Base-by-base conservation (phyloP, 1,140 invertebrate genomes). In the Ips typographus region DNA sequence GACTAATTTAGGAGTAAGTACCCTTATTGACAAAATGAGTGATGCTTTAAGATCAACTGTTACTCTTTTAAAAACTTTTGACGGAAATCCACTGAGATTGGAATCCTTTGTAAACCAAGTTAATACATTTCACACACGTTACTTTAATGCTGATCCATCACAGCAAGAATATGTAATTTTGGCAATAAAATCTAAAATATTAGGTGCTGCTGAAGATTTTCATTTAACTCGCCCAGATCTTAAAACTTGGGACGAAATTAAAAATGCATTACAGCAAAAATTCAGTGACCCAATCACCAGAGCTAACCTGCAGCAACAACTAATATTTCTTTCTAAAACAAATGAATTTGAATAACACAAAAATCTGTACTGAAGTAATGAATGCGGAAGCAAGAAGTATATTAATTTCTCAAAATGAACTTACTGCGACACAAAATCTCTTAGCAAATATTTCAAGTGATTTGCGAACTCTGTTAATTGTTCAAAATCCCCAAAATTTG, bases 261-360 rank as follows among this genome's bases (percentile, higher is more conserved):
- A 53, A 68, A 8, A n/a, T 5, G 57, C 56, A 4, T 40, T 68
- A 51, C 4, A n/a, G 22, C 47, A 51, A 49, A 60, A 68, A 38
- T 68, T 68, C 47, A 61, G 57, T 52, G 65, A 68, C 58, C 65
- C 65, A 39, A 60, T 68, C 2, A 68, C 65, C 2, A 1, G 57
- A 36, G 38, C 56, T 2, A 60, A 60, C 40, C 40, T 68, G 36
- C 57, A 60, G 7, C 65, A 59, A 68, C 65, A 66, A 42, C 40
- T 61, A 6, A 55, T 55, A 36, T 55, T 55, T 37, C 36, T 55
- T 5, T 22, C 52, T 36, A 55, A 37, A 37, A 55, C 5, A 55
- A 6, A 6, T 37, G 5, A 55, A 55, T 55, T 37, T n/a, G 37
- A 49, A 8, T 2, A 49, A 49, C 22, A 49, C 44, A 2, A 49